A percentile compares a stretch with the other conserved stretches of the same genome.
Conservation (phyloP, 2,113 vertebrate genomes). For the Alethe castanea region DNA sequence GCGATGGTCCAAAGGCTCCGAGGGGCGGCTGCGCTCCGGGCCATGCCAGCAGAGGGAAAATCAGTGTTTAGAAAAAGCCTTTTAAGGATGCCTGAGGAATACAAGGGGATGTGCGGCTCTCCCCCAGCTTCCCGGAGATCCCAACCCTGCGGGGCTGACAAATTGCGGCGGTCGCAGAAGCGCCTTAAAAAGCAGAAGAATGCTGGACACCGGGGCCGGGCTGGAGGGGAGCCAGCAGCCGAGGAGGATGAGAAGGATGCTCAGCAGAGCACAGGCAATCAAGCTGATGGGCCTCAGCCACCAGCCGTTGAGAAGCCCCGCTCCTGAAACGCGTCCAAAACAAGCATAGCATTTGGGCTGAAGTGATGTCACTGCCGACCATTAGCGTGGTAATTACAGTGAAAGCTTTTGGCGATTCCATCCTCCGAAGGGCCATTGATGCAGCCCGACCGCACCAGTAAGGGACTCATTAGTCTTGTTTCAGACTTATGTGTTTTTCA, state of each 20-base stretch:
- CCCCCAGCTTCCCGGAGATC: neutral
- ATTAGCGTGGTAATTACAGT: slow-evolving; percentile 77
- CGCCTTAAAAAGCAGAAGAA: slow-evolving; percentile 39
- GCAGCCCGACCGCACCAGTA: slow-evolving; percentile 67
- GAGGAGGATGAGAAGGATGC: neutral
- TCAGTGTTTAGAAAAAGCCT: slow-evolving; percentile 42
- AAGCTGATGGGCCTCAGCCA: neutral
- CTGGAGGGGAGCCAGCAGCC: slow-evolving; percentile 41
- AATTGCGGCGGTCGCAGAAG: slow-evolving; percentile 43
- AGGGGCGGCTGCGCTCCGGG: neutral
- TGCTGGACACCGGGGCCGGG: neutral
- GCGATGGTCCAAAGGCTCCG: neutral
- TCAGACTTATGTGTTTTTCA: slow-evolving; percentile 74
- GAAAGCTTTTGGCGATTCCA: slow-evolving; percentile 73
- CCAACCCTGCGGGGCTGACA: slow-evolving; percentile 13
- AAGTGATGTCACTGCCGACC: slow-evolving; percentile 75
- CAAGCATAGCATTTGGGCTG: slow-evolving; percentile 38
- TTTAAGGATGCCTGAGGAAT: slow-evolving; percentile 21
- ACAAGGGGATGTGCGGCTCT: neutral
- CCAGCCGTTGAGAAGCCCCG: neutral
- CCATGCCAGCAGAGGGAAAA: slow-evolving; percentile 29
- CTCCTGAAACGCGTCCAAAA: slow-evolving; percentile 73
- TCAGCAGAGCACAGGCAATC: slow-evolving; percentile 14
- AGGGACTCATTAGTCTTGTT: slow-evolving; percentile 80
- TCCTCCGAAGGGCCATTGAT: slow-evolving; percentile 77